phyloP scores from a whole-genome alignment of 2,113 vertebrate species.

The Cyprinodon variegatus region DNA sequence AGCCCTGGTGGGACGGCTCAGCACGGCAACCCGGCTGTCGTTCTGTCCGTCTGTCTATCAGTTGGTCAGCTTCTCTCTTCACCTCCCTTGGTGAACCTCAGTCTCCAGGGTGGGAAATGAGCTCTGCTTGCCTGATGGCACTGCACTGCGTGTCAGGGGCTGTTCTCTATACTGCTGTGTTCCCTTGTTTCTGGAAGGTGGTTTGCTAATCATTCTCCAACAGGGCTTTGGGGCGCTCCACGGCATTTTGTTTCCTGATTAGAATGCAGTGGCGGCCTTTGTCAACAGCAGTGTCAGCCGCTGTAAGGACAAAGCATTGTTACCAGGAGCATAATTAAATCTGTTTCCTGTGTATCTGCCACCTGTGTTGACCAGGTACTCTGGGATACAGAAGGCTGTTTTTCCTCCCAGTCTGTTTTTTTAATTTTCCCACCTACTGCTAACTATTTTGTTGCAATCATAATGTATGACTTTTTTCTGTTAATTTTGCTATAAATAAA shows the following conservation, averaged over 20 bases:
- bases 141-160: slow-evolving; percentile 58
- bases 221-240: slow-evolving; percentile 85
- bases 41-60: slow-evolving; percentile 94
- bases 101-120: slow-evolving; percentile 87
- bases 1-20: slow-evolving; percentile 67
- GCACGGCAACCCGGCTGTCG: slow-evolving; percentile 70
- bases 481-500: slow-evolving; percentile 18
- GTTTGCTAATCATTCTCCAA: slow-evolving; percentile 89
- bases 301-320: slow-evolving; percentile 91
- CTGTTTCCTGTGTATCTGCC: slow-evolving; percentile 83
- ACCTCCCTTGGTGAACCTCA: slow-evolving; percentile 84
- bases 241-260: slow-evolving; percentile 96
- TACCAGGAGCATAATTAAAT: slow-evolving; percentile 93
- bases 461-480: slow-evolving; percentile 18
- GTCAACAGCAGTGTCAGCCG: slow-evolving; percentile 90
- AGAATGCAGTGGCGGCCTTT: slow-evolving; percentile 93
- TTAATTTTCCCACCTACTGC: slow-evolving; percentile 46
- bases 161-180: slow-evolving; percentile 70
- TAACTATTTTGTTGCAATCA: slow-evolving; percentile 33
- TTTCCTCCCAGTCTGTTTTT: slow-evolving; percentile 42
- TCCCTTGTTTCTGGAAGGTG: slow-evolving; percentile 76
- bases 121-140: slow-evolving; percentile 65
- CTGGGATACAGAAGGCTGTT: slow-evolving; percentile 56
- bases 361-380: slow-evolving; percentile 82
- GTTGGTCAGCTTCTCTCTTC: slow-evolving; percentile 65